Conservation (phyloP, 2,113 vertebrate species). For the Circaetus cinerascens region DNA sequence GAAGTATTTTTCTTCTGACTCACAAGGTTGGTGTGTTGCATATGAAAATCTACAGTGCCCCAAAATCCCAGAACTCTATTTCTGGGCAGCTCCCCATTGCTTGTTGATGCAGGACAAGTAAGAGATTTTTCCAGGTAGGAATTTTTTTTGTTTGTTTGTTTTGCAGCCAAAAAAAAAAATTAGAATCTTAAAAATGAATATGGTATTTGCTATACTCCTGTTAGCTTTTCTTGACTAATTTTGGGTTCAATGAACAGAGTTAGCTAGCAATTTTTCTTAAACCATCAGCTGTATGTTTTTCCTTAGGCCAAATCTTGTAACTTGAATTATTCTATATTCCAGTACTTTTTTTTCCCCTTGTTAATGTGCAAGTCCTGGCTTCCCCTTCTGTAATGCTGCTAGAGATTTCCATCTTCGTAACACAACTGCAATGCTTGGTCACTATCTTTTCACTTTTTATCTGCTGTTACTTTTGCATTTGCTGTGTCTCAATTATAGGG, state of each 20-base stretch:
- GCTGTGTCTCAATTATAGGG: background rate
- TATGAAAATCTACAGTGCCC: background rate
- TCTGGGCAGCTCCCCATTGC: background rate
- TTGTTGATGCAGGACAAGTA: background rate
- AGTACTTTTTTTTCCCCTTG: background rate
- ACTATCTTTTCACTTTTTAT: background rate
- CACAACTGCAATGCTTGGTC: background rate
- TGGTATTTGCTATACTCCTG: background rate
- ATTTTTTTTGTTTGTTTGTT: background rate
- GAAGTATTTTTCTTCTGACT: background rate
- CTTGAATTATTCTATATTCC: background rate
- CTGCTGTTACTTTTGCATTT: background rate
- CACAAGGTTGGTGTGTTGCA: background rate
- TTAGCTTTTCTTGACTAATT: background rate
- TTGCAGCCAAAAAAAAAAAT: background rate
- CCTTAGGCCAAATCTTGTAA: background rate
- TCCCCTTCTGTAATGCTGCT: background rate
- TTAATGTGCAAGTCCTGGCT: background rate
- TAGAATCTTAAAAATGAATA: background rate
- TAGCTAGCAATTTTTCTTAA: background rate
- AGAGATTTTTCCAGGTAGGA: background rate
- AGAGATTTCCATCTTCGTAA: background rate
- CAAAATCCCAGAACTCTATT: background rate
- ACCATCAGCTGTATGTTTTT: background rate
- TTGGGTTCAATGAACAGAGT: background rate